These are phyloP conservation scores for Lucilia cuprina DNA, from an alignment of 1,140 invertebrate species.

Conservation along the genomic window DNA sequence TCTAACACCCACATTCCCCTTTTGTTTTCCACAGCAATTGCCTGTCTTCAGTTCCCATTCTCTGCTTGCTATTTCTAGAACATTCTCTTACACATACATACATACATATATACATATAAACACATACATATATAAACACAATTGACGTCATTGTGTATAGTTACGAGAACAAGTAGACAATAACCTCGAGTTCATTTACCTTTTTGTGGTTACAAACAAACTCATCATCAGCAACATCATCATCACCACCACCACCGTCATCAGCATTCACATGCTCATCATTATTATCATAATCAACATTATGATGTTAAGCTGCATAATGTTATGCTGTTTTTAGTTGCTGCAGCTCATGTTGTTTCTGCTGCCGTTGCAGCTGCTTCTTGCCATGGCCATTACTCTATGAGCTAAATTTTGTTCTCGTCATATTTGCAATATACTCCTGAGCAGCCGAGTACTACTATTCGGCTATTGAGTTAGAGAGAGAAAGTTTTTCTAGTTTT, in stretches of 20 bases:
- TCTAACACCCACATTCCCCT: not conserved
- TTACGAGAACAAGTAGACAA: conserved; percentile 20
- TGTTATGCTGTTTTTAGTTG: not conserved
- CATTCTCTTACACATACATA: too few relatives aligned
- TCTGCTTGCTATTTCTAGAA: not conserved
- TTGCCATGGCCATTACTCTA: conserved; percentile 7
- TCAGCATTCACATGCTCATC: not conserved
- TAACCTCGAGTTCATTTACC: conserved; percentile 32
- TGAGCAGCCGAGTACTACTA: not conserved
- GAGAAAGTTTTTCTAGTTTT: conserved; percentile 1
- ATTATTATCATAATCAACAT: not conserved
- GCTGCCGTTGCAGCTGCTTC: not conserved
- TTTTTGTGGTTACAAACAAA: conserved; percentile 25
- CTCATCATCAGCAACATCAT: not conserved
- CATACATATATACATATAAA: too few relatives aligned
- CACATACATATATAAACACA: not conserved
- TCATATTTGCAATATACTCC: too few relatives aligned
- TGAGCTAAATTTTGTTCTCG: not conserved
- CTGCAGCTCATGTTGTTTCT: not conserved
- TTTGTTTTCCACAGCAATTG: not conserved
- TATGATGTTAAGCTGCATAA: not conserved
- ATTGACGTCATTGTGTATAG: conserved; percentile 24
- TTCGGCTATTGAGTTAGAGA: conserved; percentile 13
- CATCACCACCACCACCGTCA: too few relatives aligned
- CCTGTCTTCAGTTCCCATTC: not conserved